These are phyloP conservation scores for Trinectes maculatus DNA, from an alignment of 2,113 vertebrate species.

Conservation along the genomic window DNA sequence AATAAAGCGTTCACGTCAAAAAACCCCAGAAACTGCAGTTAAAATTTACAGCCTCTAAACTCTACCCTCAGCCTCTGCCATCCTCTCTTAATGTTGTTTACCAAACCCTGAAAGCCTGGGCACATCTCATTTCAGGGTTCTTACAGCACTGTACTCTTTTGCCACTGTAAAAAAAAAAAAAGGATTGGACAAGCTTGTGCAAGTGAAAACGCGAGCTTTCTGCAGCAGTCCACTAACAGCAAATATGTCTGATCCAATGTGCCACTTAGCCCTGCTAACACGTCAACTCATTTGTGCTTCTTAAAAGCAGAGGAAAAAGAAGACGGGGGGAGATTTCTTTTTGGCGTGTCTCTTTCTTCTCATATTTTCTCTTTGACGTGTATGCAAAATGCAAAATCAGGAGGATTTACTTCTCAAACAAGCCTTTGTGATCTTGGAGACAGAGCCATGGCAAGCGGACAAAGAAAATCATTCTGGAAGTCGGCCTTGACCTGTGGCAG, in stretches of 20 bases:
- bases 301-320: background rate
- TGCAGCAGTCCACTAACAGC: slow-evolving; percentile 57
- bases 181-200: slow-evolving; percentile 61
- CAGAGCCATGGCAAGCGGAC: slow-evolving; percentile 49
- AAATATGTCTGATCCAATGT: slow-evolving; percentile 50
- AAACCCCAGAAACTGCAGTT: slow-evolving; percentile 6
- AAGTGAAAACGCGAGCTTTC: slow-evolving; percentile 18
- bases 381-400: slow-evolving; percentile 29
- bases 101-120: background rate
- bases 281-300: slow-evolving; percentile 18
- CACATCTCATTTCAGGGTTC: slow-evolving; percentile 17
- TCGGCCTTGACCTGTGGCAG: slow-evolving; percentile 58
- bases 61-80: slow-evolving; percentile 20
- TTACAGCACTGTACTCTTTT: slow-evolving; percentile 17
- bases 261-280: slow-evolving; percentile 28
- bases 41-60: slow-evolving; percentile 25
- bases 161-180: slow-evolving; percentile 31
- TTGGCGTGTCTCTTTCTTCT: background rate
- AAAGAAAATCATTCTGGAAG: slow-evolving; percentile 74
- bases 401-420: slow-evolving; percentile 72
- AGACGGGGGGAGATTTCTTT: background rate
- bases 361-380: slow-evolving; percentile 25
- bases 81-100: slow-evolving; percentile 7
- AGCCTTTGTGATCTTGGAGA: slow-evolving; percentile 54
- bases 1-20: slow-evolving; percentile 37